phyloP scores from a whole-genome alignment of 2,888 invertebrate genomes.

The Anthoptus insignis region DNA sequence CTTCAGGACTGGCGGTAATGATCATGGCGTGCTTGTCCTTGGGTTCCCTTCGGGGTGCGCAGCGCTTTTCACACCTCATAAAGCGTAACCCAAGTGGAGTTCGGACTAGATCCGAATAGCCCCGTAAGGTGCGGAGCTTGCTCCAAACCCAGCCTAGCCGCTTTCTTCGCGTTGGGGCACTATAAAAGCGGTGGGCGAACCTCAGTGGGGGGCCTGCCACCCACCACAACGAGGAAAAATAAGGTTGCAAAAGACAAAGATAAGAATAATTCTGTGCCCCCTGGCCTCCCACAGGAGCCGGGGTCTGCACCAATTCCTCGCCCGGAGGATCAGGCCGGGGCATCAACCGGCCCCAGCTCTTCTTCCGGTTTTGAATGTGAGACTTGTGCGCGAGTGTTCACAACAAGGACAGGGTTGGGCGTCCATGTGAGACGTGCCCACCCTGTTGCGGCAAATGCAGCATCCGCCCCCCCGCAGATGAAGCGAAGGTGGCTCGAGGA shows the following conservation, averaged over 20 bases:
- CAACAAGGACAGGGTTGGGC: slow-evolving; percentile 39
- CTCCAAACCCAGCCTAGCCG: slow-evolving; percentile 21
- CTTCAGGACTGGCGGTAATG: no score
- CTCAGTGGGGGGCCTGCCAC: slow-evolving; percentile 38
- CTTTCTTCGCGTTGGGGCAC: slow-evolving; percentile 40
- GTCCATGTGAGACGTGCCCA: slow-evolving; percentile 41
- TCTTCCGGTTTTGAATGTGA: slow-evolving; percentile 33
- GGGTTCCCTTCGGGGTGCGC: slow-evolving; percentile 4
- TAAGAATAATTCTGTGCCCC: slow-evolving; percentile 13
- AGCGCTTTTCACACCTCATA: background rate
- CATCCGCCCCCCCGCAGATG: slow-evolving; percentile 40
- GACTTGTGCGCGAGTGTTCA: slow-evolving; percentile 36
- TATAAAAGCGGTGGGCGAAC: slow-evolving; percentile 34
- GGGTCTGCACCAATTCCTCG: slow-evolving; percentile 31
- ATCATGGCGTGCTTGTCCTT: no score
- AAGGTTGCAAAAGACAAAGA: background rate
- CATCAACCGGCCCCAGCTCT: slow-evolving; percentile 14
- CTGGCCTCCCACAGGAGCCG: slow-evolving; percentile 46
- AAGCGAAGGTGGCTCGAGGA: slow-evolving; percentile 46
- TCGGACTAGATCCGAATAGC: slow-evolving; percentile 11
- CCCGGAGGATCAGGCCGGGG: slow-evolving; percentile 24
- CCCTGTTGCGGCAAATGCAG: slow-evolving; percentile 42
- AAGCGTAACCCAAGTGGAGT: background rate
- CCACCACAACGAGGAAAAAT: slow-evolving; percentile 10
- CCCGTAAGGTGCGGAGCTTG: slow-evolving; percentile 13